These are phyloP conservation scores for Drosophila ohnishii DNA, from an alignment of 1,140 invertebrate genomes.

Conservation along the genomic window DNA sequence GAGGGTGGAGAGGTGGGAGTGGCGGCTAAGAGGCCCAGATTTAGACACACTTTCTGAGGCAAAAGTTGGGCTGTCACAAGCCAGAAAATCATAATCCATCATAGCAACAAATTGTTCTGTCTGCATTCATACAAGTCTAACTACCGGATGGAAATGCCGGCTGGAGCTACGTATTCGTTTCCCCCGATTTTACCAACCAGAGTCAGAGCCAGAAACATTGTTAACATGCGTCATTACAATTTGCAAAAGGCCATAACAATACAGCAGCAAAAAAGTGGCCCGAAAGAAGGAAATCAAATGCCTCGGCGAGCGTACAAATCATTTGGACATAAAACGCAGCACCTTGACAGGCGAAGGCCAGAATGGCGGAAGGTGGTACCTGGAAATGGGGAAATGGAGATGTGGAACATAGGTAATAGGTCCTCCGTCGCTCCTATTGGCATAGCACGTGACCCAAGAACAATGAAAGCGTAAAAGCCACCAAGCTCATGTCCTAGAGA, in stretches of 20 bases:
- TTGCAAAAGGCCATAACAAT: conserved; percentile 73
- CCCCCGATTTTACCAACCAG: background rate
- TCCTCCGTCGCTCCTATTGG: conserved; percentile 13
- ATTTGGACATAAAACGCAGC: conserved; percentile 79
- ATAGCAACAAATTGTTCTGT: conserved; percentile 68
- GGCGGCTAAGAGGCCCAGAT: conserved; percentile 7
- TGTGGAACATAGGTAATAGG: conserved; percentile 35
- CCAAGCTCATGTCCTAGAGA: conserved; percentile 19
- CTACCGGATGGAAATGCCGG: conserved; percentile 27
- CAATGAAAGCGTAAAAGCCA: conserved; percentile 19
- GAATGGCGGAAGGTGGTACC: background rate
- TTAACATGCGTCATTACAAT: conserved; percentile 83
- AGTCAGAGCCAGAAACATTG: conserved; percentile 60
- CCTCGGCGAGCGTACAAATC: conserved; percentile 70
- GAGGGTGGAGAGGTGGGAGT: background rate
- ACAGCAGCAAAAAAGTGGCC: conserved; percentile 35
- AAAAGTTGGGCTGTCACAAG: conserved; percentile 67
- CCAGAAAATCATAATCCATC: conserved; percentile 77
- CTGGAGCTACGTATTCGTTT: conserved; percentile 7
- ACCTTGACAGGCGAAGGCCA: conserved; percentile 62
- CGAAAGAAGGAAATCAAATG: conserved; percentile 67
- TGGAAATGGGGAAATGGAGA: conserved; percentile 3
- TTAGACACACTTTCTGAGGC: conserved; percentile 19
- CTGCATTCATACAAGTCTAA: conserved; percentile 39
- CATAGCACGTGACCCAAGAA: conserved; percentile 65